These are phyloP conservation scores for Catotricha subobsoleta DNA, from an alignment of 2,888 invertebrate genomes.

Conservation along the genomic window DNA sequence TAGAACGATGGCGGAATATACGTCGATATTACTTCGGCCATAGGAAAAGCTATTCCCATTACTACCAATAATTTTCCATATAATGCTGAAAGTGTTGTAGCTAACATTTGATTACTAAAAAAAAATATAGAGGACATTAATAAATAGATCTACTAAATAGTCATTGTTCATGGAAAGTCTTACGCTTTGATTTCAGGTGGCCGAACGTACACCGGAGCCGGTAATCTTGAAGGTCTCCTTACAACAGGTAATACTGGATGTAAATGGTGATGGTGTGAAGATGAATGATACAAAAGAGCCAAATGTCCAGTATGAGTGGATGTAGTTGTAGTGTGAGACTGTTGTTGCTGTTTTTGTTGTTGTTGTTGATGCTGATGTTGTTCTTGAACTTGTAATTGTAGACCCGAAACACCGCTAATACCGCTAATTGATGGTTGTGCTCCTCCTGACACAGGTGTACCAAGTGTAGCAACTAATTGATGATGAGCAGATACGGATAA, in stretches of 20 bases:
- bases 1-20: conserved; percentile 88
- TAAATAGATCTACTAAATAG: neutral
- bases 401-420: neutral
- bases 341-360: conserved; percentile 9
- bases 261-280: conserved; percentile 21
- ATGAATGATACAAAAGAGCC: conserved; percentile 25
- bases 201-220: conserved; percentile 11
- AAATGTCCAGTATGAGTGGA: conserved; percentile 16
- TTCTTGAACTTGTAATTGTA: neutral
- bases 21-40: conserved; percentile 89
- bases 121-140: neutral
- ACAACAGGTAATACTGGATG: conserved; percentile 24
- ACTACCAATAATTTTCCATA: conserved; percentile 87
- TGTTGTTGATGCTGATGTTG: conserved; percentile 5
- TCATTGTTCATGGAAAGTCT: conserved; percentile 14
- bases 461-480: conserved; percentile 15
- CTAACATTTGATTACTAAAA: conserved; percentile 29
- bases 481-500: conserved; percentile 20
- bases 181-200: conserved; percentile 25
- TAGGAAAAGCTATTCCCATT: conserved; percentile 87
- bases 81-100: conserved; percentile 76
- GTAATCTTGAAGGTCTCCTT: conserved; percentile 24
- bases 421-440: conserved; percentile 1
- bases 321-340: neutral
- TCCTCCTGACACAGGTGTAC: conserved; percentile 7